Base-by-base conservation (phyloP, 1,140 invertebrate genomes). In the Drosophila watanabei region DNA sequence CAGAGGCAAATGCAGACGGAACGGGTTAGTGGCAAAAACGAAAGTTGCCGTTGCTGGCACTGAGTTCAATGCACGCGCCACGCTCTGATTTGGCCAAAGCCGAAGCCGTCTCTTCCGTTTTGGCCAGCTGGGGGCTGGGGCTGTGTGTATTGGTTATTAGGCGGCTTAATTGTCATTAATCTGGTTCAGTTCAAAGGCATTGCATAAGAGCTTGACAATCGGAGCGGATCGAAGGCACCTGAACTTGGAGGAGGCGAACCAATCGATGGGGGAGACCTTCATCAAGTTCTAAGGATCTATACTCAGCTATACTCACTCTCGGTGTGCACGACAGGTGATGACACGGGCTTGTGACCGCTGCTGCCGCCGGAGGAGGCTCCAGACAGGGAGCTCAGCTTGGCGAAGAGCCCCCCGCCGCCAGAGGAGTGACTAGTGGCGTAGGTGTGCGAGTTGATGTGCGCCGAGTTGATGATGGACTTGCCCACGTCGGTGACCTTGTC, bases 401-500 rank as follows among this genome's bases (percentile, higher is more conserved):
- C 81, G 35, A 93, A 93, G 8, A 87, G 79, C 68, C 91, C 88
- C 5, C 88, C 80, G 65, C 88, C 82, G 68, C 80, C 73, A 66
- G 63, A 75, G 61, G 70, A 76, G 43, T 82, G 78, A 54, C 82
- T 81, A 60, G 73, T 87, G 54, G 85, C 64, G 46, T 79, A 88
- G n/a, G 93, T 92, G 37, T 94, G 93, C 41, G 95, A 94, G 71
- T 94, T 94, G 52, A 96, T 93, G 24, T 96, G 94, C 8, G 96
- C 96, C 52, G 96, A 96, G 57, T 94, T 95, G 16, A 96, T 96
- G 60, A 97, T 95, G 51, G 95, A 95, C 88, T 96, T 96, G 37
- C 97, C 97, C n/a, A 97, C 93, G 59, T 96, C 95, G 37, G 96
- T 95, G 59, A 97, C 95, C 20, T 95, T 95, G 57, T 97, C 96